Evolutionary conservation across 1,140 invertebrate species (phyloP).

Genomic region (Patella vulgata): DNA sequence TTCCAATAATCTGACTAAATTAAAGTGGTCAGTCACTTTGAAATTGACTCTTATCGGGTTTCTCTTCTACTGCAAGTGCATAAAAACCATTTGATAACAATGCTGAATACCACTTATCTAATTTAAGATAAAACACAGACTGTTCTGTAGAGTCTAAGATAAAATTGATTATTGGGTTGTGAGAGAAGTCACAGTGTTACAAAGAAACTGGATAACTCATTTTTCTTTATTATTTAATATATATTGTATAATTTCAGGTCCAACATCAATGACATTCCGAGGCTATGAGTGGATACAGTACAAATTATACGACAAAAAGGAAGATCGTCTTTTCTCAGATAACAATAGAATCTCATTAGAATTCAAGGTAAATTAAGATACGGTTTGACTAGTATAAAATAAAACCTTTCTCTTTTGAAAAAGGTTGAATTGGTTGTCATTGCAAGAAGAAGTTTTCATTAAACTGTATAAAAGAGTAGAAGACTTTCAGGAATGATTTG

Average conservation of each 20-base stretch:
- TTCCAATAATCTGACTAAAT: too few species aligned
- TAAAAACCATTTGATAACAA: too few species aligned
- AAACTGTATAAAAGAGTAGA: background rate
- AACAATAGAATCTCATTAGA: slow-evolving; percentile 86
- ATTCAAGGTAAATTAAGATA: slow-evolving; percentile 79
- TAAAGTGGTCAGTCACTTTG: too few species aligned
- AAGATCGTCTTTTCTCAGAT: slow-evolving; percentile 87
- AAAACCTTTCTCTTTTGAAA: background rate
- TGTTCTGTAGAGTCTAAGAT: too few species aligned
- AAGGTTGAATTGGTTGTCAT: background rate
- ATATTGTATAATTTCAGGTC: slow-evolving; percentile 76
- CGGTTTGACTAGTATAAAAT: background rate
- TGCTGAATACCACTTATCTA: too few species aligned
- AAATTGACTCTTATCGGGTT: too few species aligned
- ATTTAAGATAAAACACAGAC: too few species aligned
- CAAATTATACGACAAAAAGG: slow-evolving; percentile 87
- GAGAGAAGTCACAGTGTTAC: too few species aligned
- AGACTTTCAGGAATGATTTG: background rate
- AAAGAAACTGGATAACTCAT: too few species aligned
- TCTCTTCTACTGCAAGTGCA: too few species aligned
- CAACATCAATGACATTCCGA: slow-evolving; percentile 84
- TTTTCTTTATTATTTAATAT: too few species aligned
- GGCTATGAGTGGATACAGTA: slow-evolving; percentile 94
- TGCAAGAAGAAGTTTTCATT: background rate
- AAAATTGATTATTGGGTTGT: too few species aligned